Evolutionary conservation across 2,113 vertebrate genomes (phyloP), one percentile per base, ranked within the genome.

Genomic region (Sorex fumeus): DNA sequence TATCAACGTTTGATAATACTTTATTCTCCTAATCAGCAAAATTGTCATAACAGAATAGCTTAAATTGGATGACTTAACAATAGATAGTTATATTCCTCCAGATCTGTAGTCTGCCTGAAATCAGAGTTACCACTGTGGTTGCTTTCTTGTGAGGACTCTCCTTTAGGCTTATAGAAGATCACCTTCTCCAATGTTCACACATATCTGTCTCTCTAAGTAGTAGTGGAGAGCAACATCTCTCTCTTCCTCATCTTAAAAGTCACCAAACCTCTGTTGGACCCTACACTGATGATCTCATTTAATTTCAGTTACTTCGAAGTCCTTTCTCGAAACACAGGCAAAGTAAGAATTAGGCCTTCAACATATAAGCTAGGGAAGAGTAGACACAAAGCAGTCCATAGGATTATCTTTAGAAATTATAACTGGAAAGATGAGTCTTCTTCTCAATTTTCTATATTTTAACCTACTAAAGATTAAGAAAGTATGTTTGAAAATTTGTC

Each of bases 371-470:
- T 79, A 32, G 25, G 3, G 18, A 9, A 28, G 50, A 6, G 3
- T 6, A 13, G 57, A 57, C 4, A 57, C 43, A 88, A 69, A 69
- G 84, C n/a, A 81, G 25, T 45, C 3, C 19, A 60, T 86, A 86
- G n/a, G 72, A 62, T 80, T 75, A 27, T 2, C 2, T 69, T 85
- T 91, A 50, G 81, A 91, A 87, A 87, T 76, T 74, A 80, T 80
- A 75, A 80, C 18, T 64, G 8, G 18, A 75, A 66, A 85, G 71
- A 72, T 70, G 0, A 1, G 53, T 64, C 60, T 45, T 81, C 25
- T 84, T 34, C 69, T 53, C 77, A 85, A 78, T 34, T 79, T 27
- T 88, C 95, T 90, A 84, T 30, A 8, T 91, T 93, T 78, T 8
- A 40, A 21, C 5, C 2, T 53, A 81, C 7, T 77, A 16, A 85